These are phyloP conservation scores for Phylloscopus trochiloides DNA, from an alignment of 2,113 vertebrate species.

Conservation along the genomic window DNA sequence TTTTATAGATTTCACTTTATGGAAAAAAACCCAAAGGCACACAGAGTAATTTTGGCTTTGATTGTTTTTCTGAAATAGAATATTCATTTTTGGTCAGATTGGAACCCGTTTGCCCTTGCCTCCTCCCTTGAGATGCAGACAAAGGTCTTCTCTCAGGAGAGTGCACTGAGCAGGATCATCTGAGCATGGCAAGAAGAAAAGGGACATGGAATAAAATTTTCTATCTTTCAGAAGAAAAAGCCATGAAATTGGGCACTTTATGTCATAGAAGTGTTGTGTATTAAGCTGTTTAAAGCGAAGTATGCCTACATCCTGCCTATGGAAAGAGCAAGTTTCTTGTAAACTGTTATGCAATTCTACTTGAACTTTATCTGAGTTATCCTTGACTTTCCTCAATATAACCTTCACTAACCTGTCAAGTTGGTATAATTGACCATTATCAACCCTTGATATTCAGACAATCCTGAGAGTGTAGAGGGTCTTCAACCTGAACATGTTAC, in stretches of 20 bases:
- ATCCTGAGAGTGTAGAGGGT: neutral
- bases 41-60: neutral
- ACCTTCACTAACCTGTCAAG: neutral
- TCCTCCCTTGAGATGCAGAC: neutral
- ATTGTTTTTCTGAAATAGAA: neutral
- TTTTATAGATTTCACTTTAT: neutral
- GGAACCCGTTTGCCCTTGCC: accelerated
- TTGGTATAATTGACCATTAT: neutral
- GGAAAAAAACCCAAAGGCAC: neutral
- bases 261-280: neutral
- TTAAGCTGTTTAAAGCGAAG: neutral
- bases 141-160: neutral
- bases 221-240: neutral
- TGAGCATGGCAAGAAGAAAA: neutral
- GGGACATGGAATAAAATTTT: neutral
- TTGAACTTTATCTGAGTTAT: neutral
- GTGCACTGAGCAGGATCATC: neutral
- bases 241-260: neutral
- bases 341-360: neutral
- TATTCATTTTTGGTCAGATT: neutral
- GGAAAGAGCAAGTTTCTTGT: neutral
- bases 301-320: neutral
- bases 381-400: neutral
- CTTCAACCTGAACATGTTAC: neutral
- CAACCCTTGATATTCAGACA: neutral